Percentiles rank a stretch among this genome's conserved stretches.
Conservation (phyloP, 2,113 vertebrate species). For the Trematocara marginatum region DNA sequence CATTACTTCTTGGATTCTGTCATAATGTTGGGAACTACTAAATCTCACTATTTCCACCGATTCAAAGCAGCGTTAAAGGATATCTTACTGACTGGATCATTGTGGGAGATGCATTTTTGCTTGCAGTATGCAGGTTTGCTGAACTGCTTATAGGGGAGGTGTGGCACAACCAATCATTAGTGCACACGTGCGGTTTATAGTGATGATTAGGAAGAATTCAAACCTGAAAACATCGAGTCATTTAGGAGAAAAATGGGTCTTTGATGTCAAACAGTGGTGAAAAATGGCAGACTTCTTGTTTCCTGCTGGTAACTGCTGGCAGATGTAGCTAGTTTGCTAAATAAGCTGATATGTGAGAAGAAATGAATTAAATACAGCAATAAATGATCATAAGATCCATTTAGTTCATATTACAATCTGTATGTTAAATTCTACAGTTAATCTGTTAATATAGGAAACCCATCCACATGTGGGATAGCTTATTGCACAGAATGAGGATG, state of each 20-base stretch:
- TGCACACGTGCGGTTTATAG: background rate
- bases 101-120: background rate
- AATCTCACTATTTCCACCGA: background rate
- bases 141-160: background rate
- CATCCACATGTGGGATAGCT: background rate
- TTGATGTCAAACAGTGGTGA: background rate
- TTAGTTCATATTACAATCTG: background rate
- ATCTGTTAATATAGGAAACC: background rate
- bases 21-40: constrained; percentile 10
- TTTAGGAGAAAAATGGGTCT: background rate
- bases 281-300: background rate
- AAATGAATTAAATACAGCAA: background rate
- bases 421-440: background rate
- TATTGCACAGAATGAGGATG: background rate
- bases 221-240: background rate
- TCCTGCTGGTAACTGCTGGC: background rate
- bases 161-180: background rate
- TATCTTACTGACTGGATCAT: background rate
- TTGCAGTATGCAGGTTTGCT: background rate
- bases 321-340: background rate
- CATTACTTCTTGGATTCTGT: constrained; percentile 3
- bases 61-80: background rate
- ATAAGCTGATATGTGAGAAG: background rate
- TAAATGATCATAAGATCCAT: background rate
- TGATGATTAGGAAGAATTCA: background rate